Percentiles rank a stretch among this genome's conserved stretches.
phyloP scores from a whole-genome alignment of 2,888 invertebrate species.

The Phyllotreta striolata region DNA sequence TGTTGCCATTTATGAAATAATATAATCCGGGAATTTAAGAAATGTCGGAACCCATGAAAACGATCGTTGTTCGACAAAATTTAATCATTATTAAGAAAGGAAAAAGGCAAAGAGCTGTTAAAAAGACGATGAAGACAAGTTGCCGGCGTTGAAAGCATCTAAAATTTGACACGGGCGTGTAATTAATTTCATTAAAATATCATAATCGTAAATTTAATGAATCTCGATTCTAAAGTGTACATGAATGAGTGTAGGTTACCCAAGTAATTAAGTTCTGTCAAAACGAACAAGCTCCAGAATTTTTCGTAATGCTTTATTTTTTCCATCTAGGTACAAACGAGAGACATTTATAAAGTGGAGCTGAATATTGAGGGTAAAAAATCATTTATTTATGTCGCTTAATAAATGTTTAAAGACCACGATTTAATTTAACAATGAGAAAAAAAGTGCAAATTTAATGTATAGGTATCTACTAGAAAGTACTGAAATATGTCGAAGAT shows the following conservation, averaged over 20 bases:
- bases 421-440: too few species aligned
- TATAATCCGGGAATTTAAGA: neutral
- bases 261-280: constrained; percentile 2
- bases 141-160: constrained; percentile 9
- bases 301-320: too few species aligned
- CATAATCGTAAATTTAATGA: constrained; percentile 16
- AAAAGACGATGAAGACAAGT: constrained; percentile 5
- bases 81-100: constrained; percentile 2
- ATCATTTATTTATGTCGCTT: too few species aligned
- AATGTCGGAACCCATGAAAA: neutral
- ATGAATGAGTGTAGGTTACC: neutral
- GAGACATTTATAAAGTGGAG: neutral
- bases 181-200: constrained; percentile 23
- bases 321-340: too few species aligned
- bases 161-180: constrained; percentile 5
- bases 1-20: neutral
- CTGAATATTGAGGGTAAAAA: too few species aligned
- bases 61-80: neutral
- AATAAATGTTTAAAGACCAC: too few species aligned
- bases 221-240: constrained; percentile 1
- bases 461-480: too few species aligned
- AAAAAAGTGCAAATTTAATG: too few species aligned
- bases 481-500: too few species aligned
- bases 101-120: constrained; percentile 2
- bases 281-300: neutral